Evolutionary conservation across 2,888 invertebrate genomes (phyloP).

Genomic region (Boloria selene): DNA sequence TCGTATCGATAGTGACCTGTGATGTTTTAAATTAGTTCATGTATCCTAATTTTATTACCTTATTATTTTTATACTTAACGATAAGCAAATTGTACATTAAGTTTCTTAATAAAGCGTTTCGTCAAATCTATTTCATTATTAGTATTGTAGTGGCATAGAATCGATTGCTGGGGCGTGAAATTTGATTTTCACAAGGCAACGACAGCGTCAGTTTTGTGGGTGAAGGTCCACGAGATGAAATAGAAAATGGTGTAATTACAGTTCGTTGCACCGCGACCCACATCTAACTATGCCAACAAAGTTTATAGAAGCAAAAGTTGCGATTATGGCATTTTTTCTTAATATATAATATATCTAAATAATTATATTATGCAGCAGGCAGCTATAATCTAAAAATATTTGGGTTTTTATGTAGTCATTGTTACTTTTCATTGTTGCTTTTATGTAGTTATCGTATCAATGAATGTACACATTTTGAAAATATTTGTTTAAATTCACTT

Average conservation of each 20-base stretch:
- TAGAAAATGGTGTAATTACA: slow-evolving; percentile 52
- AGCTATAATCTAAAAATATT: no score
- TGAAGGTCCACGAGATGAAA: slow-evolving; percentile 67
- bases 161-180: slow-evolving; percentile 63
- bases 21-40: slow-evolving; percentile 60
- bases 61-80: slow-evolving; percentile 75
- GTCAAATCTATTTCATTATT: slow-evolving; percentile 71
- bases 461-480: no score
- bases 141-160: slow-evolving; percentile 52
- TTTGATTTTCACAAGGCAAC: slow-evolving; percentile 57
- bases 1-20: slow-evolving; percentile 48
- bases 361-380: no score
- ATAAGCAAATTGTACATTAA: slow-evolving; percentile 61
- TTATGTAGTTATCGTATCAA: no score
- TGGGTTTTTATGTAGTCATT: no score
- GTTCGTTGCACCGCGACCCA: slow-evolving; percentile 35
- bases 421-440: no score
- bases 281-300: neutral
- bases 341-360: neutral
- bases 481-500: no score
- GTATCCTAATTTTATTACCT: slow-evolving; percentile 48
- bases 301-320: neutral
- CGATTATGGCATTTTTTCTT: slow-evolving; percentile 2
- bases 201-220: slow-evolving; percentile 59
- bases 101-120: slow-evolving; percentile 79